Percentiles rank a stretch among this genome's conserved stretches.
Evolutionary conservation across 2,888 invertebrate species (phyloP).

Genomic region (Altica lythri): DNA sequence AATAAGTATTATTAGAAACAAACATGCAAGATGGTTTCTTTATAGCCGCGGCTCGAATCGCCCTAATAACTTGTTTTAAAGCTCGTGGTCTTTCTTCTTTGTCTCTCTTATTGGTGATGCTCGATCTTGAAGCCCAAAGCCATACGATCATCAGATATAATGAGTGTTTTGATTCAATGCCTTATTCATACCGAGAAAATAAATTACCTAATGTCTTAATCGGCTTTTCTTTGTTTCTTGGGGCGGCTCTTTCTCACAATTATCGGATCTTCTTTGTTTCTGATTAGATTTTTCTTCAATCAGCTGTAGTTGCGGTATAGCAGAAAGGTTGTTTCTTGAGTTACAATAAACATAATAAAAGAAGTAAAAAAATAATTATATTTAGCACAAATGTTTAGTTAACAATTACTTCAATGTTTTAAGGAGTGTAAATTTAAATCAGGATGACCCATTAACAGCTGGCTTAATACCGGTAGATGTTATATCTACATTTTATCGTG

Average conservation of each 20-base stretch:
- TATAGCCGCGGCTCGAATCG: slow-evolving; percentile 48
- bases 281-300: slow-evolving; percentile 6
- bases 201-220: slow-evolving; percentile 52
- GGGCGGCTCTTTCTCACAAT: slow-evolving; percentile 25
- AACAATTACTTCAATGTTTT: too few species aligned
- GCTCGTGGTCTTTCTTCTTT: slow-evolving; percentile 18
- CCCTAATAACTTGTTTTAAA: slow-evolving; percentile 50
- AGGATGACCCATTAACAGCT: too few species aligned
- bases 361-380: neutral
- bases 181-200: slow-evolving; percentile 48
- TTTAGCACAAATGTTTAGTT: too few species aligned
- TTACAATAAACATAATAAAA: too few species aligned
- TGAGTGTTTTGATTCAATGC: slow-evolving; percentile 54
- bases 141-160: slow-evolving; percentile 48
- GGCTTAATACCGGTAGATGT: too few species aligned
- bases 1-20: slow-evolving; percentile 41
- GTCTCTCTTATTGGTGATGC: slow-evolving; percentile 11
- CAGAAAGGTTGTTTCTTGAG: too few species aligned
- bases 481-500: too few species aligned
- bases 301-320: too few species aligned
- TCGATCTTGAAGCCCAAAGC: slow-evolving; percentile 41
- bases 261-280: slow-evolving; percentile 18
- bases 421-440: too few species aligned
- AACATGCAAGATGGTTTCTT: slow-evolving; percentile 42
- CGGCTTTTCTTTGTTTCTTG: slow-evolving; percentile 36